Evolutionary conservation across 2,113 vertebrate genomes (phyloP).

Genomic region (Chamaea fasciata): DNA sequence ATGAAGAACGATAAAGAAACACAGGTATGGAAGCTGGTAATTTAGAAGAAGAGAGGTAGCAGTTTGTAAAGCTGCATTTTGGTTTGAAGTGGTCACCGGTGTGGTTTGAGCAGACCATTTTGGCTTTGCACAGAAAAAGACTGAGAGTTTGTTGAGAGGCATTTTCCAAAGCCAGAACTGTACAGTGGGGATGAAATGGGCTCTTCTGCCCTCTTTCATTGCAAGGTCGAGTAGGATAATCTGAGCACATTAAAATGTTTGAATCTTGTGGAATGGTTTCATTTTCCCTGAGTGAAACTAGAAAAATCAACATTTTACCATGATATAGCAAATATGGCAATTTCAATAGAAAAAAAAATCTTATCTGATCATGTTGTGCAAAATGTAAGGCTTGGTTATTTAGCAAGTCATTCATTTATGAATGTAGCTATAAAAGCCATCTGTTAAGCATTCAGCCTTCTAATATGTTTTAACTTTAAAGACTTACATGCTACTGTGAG

Average conservation of each 20-base stretch:
- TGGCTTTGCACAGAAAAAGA: background rate
- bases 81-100: background rate
- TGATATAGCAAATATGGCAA: background rate
- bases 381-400: background rate
- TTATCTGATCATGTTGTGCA: background rate
- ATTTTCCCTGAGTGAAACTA: background rate
- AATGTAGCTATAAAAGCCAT: background rate
- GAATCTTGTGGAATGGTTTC: background rate
- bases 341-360: background rate
- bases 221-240: background rate
- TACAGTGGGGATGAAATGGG: background rate
- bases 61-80: background rate
- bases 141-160: background rate
- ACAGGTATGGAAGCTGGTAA: rapidly evolving
- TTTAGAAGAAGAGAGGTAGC: background rate
- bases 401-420: background rate
- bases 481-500: background rate
- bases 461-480: background rate
- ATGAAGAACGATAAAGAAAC: background rate
- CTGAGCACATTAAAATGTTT: background rate
- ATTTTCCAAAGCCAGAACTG: background rate
- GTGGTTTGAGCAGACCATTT: background rate
- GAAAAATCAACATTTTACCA: background rate
- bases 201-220: background rate
- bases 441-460: background rate